A percentile compares a stretch with the other conserved stretches of the same genome.
These are phyloP conservation scores for Cryptophagus acutangulus DNA, from an alignment of 2,888 invertebrate genomes.

Conservation along the genomic window DNA sequence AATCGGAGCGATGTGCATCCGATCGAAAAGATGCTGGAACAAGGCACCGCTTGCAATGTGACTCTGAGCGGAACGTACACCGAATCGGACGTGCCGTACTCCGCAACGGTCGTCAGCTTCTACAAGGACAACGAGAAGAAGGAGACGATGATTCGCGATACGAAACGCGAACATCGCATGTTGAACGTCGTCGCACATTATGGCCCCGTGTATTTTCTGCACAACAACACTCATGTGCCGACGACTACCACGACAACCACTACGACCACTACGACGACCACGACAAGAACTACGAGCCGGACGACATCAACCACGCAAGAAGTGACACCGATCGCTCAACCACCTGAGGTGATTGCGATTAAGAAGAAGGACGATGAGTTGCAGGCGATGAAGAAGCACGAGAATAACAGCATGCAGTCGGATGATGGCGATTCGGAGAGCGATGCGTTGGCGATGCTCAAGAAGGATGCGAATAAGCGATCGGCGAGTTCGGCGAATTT, in stretches of 20 bases:
- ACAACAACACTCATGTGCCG: slow-evolving; percentile 72
- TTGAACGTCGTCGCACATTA: slow-evolving; percentile 66
- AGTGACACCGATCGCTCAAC: slow-evolving; percentile 44
- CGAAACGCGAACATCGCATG: slow-evolving; percentile 61
- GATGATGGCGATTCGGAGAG: slow-evolving; percentile 37
- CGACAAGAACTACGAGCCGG: slow-evolving; percentile 49
- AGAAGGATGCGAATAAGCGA: slow-evolving; percentile 36
- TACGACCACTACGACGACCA: slow-evolving; percentile 50
- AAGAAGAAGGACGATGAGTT: slow-evolving; percentile 22
- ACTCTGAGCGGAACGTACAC: slow-evolving; percentile 70
- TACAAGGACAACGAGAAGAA: slow-evolving; percentile 60
- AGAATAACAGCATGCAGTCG: slow-evolving; percentile 44
- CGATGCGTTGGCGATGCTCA: slow-evolving; percentile 39
- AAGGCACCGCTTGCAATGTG: slow-evolving; percentile 78
- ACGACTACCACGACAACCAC: slow-evolving; percentile 64
- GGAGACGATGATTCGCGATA: slow-evolving; percentile 59
- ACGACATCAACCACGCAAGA: slow-evolving; percentile 51
- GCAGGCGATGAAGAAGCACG: slow-evolving; percentile 39
- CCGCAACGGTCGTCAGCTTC: slow-evolving; percentile 64
- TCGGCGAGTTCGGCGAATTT: too few species aligned
- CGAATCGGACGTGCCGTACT: slow-evolving; percentile 69
- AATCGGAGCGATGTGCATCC: slow-evolving; percentile 56
- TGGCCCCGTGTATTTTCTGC: slow-evolving; percentile 71
- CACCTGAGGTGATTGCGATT: slow-evolving; percentile 34
- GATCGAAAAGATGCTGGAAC: slow-evolving; percentile 57